These are phyloP conservation scores for Pionites leucogaster DNA, from an alignment of 2,113 vertebrate genomes.

Conservation along the genomic window DNA sequence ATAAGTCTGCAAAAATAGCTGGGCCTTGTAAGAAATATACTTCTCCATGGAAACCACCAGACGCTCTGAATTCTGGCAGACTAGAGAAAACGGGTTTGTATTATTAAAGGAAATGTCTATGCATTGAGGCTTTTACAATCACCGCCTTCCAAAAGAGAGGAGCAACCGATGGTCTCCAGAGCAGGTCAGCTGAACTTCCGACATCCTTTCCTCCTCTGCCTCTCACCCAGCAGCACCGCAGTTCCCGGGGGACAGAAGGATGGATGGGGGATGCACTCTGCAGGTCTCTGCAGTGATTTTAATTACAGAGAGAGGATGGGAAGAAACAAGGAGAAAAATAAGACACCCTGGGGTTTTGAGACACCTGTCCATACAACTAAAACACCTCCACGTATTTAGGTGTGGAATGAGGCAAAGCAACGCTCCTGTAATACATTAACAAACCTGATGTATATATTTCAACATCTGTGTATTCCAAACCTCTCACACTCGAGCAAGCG, in stretches of 20 bases:
- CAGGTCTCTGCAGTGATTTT: slow-evolving; percentile 17
- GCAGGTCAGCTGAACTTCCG: background rate
- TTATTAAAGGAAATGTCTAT: slow-evolving; percentile 54
- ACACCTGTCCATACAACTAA: slow-evolving; percentile 2
- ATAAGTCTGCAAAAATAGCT: slow-evolving; percentile 69
- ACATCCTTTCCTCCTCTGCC: background rate
- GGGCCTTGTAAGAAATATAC: slow-evolving; percentile 57
- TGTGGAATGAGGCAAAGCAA: background rate
- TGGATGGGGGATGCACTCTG: background rate
- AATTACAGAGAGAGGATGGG: background rate
- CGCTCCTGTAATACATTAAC: background rate
- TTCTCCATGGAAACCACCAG: slow-evolving; percentile 70
- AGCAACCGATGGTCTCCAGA: background rate
- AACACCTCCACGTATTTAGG: background rate
- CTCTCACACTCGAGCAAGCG: background rate
- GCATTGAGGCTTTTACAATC: background rate
- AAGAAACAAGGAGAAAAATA: background rate
- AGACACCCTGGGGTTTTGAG: background rate
- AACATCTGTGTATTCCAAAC: background rate
- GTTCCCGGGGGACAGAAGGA: background rate
- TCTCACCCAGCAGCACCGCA: accelerated
- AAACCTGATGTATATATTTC: background rate
- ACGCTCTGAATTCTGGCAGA: slow-evolving; percentile 59
- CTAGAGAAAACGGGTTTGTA: background rate
- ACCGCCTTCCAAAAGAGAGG: background rate